These are phyloP conservation scores for Dendrolimus kikuchii DNA, from an alignment of 1,140 invertebrate species.

Conservation along the genomic window DNA sequence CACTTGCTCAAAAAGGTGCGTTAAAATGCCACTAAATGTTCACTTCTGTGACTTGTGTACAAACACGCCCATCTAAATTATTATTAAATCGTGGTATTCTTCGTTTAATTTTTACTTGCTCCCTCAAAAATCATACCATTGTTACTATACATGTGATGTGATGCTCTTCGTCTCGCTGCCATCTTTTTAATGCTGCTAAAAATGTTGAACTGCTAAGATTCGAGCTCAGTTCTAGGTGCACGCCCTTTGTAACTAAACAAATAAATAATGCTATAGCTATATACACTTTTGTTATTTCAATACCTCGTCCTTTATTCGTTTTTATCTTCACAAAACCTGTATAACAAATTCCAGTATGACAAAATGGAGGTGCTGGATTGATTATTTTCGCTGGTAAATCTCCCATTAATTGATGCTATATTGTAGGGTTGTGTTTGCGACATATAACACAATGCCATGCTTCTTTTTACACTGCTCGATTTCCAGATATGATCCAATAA, in stretches of 20 bases:
- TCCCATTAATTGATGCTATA: slow-evolving; percentile 8
- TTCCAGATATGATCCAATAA: slow-evolving; percentile 10
- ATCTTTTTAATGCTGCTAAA: slow-evolving; percentile 6
- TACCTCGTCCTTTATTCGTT: slow-evolving; percentile 3
- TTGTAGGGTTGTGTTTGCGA: neutral
- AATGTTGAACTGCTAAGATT: slow-evolving; percentile 5
- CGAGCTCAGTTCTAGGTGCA: slow-evolving; percentile 9
- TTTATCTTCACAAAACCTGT: slow-evolving; percentile 9
- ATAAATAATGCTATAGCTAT: slow-evolving; percentile 10
- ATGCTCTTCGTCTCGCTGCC: slow-evolving; percentile 7
- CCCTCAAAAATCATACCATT: slow-evolving; percentile 8
- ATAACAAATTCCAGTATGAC: slow-evolving; percentile 6
- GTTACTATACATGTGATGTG: slow-evolving; percentile 9
- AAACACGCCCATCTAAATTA: too few relatives aligned
- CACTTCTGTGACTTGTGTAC: too few relatives aligned
- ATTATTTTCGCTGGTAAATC: slow-evolving; percentile 5
- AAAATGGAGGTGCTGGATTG: slow-evolving; percentile 3
- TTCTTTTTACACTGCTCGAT: neutral
- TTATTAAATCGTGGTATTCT: too few relatives aligned
- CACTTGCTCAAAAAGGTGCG: too few relatives aligned
- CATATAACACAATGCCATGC: slow-evolving; percentile 6
- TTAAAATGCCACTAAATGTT: too few relatives aligned
- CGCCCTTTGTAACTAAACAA: slow-evolving; percentile 9
- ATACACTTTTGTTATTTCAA: slow-evolving; percentile 4
- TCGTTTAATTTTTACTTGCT: slow-evolving; percentile 1